Percentiles rank a stretch among this genome's conserved stretches.
These are phyloP conservation scores for Megalops atlanticus DNA, from an alignment of 2,113 vertebrate genomes.

Conservation along the genomic window DNA sequence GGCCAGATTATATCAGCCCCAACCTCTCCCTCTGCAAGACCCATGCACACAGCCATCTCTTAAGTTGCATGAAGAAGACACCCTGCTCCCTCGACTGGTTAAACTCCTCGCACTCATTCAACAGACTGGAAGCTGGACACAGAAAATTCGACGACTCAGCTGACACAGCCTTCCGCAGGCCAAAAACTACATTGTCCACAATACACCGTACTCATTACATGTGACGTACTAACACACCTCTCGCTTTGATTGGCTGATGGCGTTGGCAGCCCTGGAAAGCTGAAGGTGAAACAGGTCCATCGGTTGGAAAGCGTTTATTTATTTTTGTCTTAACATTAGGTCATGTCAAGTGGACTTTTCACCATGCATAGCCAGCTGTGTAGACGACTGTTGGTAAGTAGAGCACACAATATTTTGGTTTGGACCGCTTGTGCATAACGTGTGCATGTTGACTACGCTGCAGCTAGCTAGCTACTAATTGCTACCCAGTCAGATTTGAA, in stretches of 20 bases:
- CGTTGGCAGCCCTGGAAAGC: neutral
- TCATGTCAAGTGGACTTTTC: conserved; percentile 57
- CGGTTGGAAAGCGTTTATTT: neutral
- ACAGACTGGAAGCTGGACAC: too few species aligned
- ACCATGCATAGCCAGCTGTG: conserved; percentile 55
- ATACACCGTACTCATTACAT: neutral
- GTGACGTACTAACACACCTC: conserved; percentile 55
- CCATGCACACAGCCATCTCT: too few species aligned
- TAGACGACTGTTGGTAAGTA: conserved; percentile 65
- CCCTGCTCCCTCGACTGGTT: too few species aligned
- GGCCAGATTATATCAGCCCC: too few species aligned
- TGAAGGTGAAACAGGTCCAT: conserved; percentile 62
- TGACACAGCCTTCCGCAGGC: too few species aligned
- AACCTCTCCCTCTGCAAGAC: too few species aligned
- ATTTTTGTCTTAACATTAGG: conserved; percentile 44
- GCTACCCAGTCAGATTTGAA: neutral
- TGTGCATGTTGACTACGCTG: neutral
- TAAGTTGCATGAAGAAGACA: too few species aligned
- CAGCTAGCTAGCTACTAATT: neutral
- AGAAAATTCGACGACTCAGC: too few species aligned
- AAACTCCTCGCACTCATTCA: too few species aligned
- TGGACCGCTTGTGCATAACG: neutral
- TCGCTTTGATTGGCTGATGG: conserved; percentile 60
- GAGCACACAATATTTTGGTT: neutral
- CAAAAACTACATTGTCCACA: conserved; percentile 61